Evolutionary conservation across 2,888 invertebrate species (phyloP), one percentile per base, ranked within the genome.

Genomic region (Acronicta psi): DNA sequence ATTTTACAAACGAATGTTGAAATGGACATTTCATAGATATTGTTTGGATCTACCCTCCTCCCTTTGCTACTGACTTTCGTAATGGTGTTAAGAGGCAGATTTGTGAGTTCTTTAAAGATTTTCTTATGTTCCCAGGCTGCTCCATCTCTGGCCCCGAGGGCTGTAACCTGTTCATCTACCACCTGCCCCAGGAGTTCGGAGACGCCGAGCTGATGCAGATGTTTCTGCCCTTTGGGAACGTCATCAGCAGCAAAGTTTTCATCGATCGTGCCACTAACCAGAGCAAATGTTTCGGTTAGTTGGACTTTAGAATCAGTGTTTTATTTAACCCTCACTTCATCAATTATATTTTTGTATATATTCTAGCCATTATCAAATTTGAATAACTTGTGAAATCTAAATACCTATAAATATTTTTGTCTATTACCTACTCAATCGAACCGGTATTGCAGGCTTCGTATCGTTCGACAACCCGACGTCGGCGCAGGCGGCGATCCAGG

Each of bases 111-210:
- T 95, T 95, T 95, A 95, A 95, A 96, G 95, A 96, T 94, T 95
- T 95, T 94, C 91, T 96, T 91, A 95, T 96, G 95, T 95, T 96
- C 94, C 95, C 96, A 98, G 98, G 98, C 92, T 98, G 98, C 95
- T 98, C 98, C 89, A 97, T 98, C 95, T 98, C 98, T 91, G 99
- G 99, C 90, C 99, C 99, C 80, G 99, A 99, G 95, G 99, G 99
- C 90, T 99, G 99, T 96, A 99, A 99, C 95, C 96, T 99, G 85
- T 99, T 99, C 96, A 99, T 99, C 95, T 99, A 99, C 95, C 99
- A 99, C 95, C 97, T 99, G 95, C 99, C 99, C 79, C 99, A 99
- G 95, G 99, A 99, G 95, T 99, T 99, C 90, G 99, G 99, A 59
- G 99, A 99, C 92, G 97, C 97, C 69, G 99, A 99, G 94, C 96